Percentiles rank a stretch among this genome's conserved stretches.
phyloP scores from a whole-genome alignment of 2,888 invertebrate species.

The Latrodectus elegans region DNA sequence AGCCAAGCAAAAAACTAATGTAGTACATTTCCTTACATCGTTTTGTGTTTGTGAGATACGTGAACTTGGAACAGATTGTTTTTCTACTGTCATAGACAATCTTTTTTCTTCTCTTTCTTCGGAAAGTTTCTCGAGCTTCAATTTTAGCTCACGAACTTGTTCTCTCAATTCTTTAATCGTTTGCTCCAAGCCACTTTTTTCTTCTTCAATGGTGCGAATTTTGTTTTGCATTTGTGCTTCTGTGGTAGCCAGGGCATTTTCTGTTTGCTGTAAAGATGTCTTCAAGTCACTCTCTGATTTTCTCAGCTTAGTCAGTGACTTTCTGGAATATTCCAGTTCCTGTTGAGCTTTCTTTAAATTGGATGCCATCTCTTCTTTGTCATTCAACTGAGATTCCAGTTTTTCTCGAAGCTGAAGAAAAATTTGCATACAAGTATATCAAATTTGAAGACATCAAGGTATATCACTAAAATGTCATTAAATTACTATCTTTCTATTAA shows the following conservation, averaged over 20 bases:
- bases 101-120: conserved; percentile 39
- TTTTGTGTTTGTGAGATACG: neutral
- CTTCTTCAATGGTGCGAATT: conserved; percentile 60
- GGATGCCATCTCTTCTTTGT: conserved; percentile 67
- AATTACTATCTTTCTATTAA: too few species aligned
- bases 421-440: neutral
- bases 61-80: conserved; percentile 1
- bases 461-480: too few species aligned
- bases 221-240: conserved; percentile 72
- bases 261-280: conserved; percentile 75
- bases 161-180: conserved; percentile 66
- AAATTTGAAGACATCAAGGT: too few species aligned
- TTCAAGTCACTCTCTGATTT: conserved; percentile 62
- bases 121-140: conserved; percentile 46
- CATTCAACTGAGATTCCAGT: conserved; percentile 64
- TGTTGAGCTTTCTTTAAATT: conserved; percentile 74
- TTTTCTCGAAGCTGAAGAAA: conserved; percentile 36
- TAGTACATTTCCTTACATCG: conserved; percentile 32
- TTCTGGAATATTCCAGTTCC: conserved; percentile 73
- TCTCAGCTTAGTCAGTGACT: conserved; percentile 72
- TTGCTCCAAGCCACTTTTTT: conserved; percentile 66
- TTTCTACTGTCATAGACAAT: conserved; percentile 22
- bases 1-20: neutral
- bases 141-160: conserved; percentile 63
- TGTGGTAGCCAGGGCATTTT: conserved; percentile 78